A percentile compares a stretch with the other conserved stretches of the same genome.
These are phyloP conservation scores for Hypena proboscidalis DNA, from an alignment of 2,888 invertebrate genomes.

Conservation along the genomic window DNA sequence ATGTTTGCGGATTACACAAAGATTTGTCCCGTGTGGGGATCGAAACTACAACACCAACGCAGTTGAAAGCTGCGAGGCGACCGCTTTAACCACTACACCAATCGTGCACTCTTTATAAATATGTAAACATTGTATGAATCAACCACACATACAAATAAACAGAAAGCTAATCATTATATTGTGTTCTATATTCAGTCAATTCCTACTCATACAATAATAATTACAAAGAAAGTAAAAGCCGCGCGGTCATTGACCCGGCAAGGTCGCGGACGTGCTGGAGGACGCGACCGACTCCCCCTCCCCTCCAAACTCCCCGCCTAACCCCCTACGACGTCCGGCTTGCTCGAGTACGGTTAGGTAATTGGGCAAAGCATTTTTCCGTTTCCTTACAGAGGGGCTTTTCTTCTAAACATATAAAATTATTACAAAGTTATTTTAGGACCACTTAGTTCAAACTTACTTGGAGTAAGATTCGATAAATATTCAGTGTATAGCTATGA, in stretches of 20 bases:
- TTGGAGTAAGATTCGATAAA: not conserved
- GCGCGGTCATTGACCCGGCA: conserved; percentile 46
- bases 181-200: too few relatives aligned
- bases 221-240: conserved; percentile 50
- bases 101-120: too few relatives aligned
- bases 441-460: not conserved
- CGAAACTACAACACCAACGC: too few relatives aligned
- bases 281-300: conserved; percentile 23
- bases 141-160: not conserved
- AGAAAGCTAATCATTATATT: too few relatives aligned
- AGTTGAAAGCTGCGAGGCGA: too few relatives aligned
- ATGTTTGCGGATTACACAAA: too few relatives aligned
- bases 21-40: too few relatives aligned
- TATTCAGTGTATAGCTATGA: too few relatives aligned
- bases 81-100: too few relatives aligned
- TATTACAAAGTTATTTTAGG: conserved; percentile 4
- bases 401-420: conserved; percentile 4
- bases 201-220: conserved; percentile 18
- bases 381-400: conserved; percentile 24
- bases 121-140: not conserved
- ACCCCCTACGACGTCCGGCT: conserved; percentile 18
- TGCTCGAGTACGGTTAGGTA: conserved; percentile 38
- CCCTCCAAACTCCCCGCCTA: conserved; percentile 3
- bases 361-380: conserved; percentile 44
- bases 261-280: conserved; percentile 48